Conservation (phyloP, 2,888 invertebrate genomes). For the Lepas anatifera region DNA sequence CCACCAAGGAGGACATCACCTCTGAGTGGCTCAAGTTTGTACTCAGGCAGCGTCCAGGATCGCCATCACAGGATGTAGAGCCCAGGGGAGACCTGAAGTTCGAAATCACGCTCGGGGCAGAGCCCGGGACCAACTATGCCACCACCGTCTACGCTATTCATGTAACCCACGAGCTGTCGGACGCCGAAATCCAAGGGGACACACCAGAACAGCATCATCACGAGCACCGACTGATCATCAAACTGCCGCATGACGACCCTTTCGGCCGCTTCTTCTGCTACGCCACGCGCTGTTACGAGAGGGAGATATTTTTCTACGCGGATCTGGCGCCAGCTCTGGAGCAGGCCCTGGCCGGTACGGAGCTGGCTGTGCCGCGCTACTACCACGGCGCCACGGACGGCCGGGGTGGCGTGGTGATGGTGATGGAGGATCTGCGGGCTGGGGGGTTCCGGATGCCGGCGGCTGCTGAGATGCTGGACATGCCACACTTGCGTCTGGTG, state of each 20-base stretch:
- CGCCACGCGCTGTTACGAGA: conserved; percentile 3
- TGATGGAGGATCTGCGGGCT: conserved; percentile 8
- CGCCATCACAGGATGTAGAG: too few species aligned
- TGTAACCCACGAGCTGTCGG: neutral
- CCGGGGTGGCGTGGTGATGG: conserved; percentile 1
- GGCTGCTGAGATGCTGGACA: neutral
- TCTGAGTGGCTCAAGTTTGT: neutral
- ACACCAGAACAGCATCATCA: too few species aligned
- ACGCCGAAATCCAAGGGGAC: too few species aligned
- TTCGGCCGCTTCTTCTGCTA: conserved; percentile 12
- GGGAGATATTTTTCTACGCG: conserved; percentile 2
- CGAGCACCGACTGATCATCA: neutral
- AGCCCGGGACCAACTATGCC: conserved; percentile 10
- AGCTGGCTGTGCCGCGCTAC: neutral
- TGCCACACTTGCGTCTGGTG: conserved; percentile 2
- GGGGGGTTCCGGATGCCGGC: neutral
- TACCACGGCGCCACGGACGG: conserved; percentile 10
- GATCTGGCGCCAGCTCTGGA: neutral
- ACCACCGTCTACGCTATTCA: conserved; percentile 2
- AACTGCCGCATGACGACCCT: conserved; percentile 12
- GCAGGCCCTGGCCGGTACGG: neutral
- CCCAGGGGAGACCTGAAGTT: neutral
- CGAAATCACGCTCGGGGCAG: neutral
- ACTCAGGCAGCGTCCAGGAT: neutral
- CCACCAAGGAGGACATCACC: neutral